Percentiles rank a stretch among this genome's conserved stretches.
Evolutionary conservation across 2,797 vertebrate genomes (phyloP).

Genomic region (Halcyon chelicuti): DNA sequence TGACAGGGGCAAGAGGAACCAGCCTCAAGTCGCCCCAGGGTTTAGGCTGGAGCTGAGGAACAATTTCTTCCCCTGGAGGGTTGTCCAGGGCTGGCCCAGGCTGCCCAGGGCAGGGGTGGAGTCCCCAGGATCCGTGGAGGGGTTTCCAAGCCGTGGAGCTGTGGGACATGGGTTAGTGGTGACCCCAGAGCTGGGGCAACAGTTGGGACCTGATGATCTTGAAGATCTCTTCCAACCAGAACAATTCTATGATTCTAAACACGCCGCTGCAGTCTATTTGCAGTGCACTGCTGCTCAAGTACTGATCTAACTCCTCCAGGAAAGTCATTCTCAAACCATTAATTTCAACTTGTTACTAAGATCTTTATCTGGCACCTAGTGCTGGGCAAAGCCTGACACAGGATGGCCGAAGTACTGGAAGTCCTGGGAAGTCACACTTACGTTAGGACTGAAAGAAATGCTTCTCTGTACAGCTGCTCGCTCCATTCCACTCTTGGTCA

Average conservation of each 20-base stretch:
- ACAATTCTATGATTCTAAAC: neutral
- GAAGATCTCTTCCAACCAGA: neutral
- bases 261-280: fast-evolving
- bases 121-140: no score
- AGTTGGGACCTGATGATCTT: neutral
- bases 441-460: constrained; percentile 72
- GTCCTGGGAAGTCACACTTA: constrained; percentile 13
- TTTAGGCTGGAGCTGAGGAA: no score
- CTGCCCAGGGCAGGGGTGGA: no score
- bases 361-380: neutral
- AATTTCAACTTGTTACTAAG: no score
- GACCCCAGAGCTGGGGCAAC: neutral
- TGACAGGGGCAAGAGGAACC: no score
- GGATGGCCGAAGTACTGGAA: no score
- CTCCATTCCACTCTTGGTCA: constrained; percentile 35
- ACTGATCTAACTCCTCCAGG: neutral
- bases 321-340: fast-evolving
- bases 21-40: no score
- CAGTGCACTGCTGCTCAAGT: neutral
- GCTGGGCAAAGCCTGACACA: neutral
- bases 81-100: no score
- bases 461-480: constrained; percentile 46
- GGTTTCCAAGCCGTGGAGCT: no score
- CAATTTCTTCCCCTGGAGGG: no score
- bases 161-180: no score